Percentiles rank a stretch among this genome's conserved stretches.
These are phyloP conservation scores for Apteryx owenii DNA, from an alignment of 2,113 vertebrate species.

Conservation along the genomic window DNA sequence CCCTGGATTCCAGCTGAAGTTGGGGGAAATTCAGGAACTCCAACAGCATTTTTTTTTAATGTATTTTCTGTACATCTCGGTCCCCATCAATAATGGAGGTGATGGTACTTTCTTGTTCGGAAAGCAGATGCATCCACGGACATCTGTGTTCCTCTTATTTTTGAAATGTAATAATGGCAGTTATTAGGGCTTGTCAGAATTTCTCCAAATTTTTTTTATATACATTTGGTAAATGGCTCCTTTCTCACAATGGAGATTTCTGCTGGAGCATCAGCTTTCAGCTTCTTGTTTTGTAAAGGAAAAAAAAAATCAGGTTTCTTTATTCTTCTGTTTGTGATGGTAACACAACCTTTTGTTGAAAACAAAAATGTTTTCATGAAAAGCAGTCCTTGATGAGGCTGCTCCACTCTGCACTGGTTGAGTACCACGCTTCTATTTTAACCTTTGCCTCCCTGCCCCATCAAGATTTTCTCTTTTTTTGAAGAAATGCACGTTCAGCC, in stretches of 20 bases:
- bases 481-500: neutral
- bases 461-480: neutral
- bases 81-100: neutral
- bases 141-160: neutral
- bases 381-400: neutral
- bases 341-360: neutral
- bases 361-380: neutral
- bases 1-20: neutral
- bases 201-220: neutral
- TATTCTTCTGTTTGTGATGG: neutral
- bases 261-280: neutral
- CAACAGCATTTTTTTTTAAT: neutral
- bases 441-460: neutral
- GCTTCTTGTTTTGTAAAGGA: neutral
- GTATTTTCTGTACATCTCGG: neutral
- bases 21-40: neutral
- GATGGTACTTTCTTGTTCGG: neutral
- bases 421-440: fast-evolving
- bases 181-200: conserved; percentile 3
- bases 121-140: neutral
- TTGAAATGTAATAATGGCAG: neutral
- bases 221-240: neutral
- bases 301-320: neutral
- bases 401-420: neutral
- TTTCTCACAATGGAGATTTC: conserved; percentile 12